Conservation (phyloP, 2,888 invertebrate genomes). For the Hofmannophila pseudospretella region DNA sequence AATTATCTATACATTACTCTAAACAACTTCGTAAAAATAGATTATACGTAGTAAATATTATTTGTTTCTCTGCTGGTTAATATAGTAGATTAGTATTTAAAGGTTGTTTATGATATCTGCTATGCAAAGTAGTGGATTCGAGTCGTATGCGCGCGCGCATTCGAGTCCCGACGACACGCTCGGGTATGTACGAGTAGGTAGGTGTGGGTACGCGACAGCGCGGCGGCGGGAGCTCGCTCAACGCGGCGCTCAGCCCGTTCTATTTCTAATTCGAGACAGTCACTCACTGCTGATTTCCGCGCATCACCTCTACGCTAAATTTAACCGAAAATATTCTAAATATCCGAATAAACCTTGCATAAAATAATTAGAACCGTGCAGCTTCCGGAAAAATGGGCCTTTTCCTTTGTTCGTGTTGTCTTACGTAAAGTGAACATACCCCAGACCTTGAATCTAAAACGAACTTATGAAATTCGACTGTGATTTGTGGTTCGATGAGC, state of each 20-base stretch:
- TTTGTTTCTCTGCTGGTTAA: too few relatives aligned
- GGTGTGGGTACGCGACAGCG: constrained; percentile 18
- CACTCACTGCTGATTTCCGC: constrained; percentile 69
- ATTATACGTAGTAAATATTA: too few relatives aligned
- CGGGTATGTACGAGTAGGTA: constrained; percentile 6
- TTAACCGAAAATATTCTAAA: constrained; percentile 38
- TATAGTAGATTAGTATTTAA: too few relatives aligned
- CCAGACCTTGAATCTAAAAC: constrained; percentile 10
- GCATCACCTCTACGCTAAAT: constrained; percentile 68
- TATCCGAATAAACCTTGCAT: constrained; percentile 22
- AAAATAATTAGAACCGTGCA: constrained; percentile 1
- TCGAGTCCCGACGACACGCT: neutral
- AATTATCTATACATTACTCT: too few relatives aligned
- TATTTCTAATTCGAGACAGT: constrained; percentile 77
- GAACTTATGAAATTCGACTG: neutral
- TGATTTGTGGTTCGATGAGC: constrained; percentile 3
- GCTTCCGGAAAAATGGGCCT: constrained; percentile 3
- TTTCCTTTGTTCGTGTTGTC: neutral
- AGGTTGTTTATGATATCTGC: too few relatives aligned
- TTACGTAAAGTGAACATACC: constrained; percentile 9
- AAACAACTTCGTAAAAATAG: too few relatives aligned
- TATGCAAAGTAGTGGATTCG: too few relatives aligned
- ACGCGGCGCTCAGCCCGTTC: constrained; percentile 65
- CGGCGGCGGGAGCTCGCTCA: constrained; percentile 20
- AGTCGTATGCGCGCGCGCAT: constrained; percentile 1